Base-by-base conservation (phyloP, 2,797 vertebrate genomes). In the Pseudotriccus pelzelni region DNA sequence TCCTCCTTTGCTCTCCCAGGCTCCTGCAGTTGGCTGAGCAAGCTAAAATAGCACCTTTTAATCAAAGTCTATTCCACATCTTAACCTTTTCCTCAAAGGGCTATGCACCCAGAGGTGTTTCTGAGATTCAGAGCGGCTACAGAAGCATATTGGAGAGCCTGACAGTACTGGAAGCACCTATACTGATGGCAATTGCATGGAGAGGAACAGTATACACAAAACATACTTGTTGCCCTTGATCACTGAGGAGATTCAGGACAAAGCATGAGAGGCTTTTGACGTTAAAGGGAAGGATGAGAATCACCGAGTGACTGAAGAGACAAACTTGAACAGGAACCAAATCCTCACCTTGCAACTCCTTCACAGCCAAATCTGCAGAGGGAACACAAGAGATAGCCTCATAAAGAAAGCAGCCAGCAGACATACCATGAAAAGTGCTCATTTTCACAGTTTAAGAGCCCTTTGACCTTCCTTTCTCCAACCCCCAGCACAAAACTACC, bases 331-430 rank as follows among this genome's bases (percentile, higher is more conserved):
- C 50, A 87, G 37, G 64, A 87, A 72, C 10, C 49, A 88, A 67
- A 72, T 93, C 58, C 94, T 97, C 78, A 97, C 97, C 97, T 97
- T 91, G 94, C 79, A 97, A 49, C 72, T 97, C 94, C 73, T 96
- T 73, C 91, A 97, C 52, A 0, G 93, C 82, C 86, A 97, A 81
- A 92, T 97, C 97, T 97, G 96, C 79, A 84, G 67, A 94, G 62
- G 49, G 83, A 96, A 94, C 46, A 93, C 3, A 94, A 20, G n/a
- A 96, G 46, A 92, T 64, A 23, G 58, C 32, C 25, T 44, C 21
- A 47, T 93, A 63, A 95, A 66, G 22, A 25, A 83, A 87, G 50
- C 67, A 93, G 25, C 11, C 59, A 68, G 69, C n/a, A 89, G 27
- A 36, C 9, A 37, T 25, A 64, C 4, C 28, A 6, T 55, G 21